Evolutionary conservation across 2,113 vertebrate genomes (phyloP).

Genomic region (Dasyurus viverrinus): DNA sequence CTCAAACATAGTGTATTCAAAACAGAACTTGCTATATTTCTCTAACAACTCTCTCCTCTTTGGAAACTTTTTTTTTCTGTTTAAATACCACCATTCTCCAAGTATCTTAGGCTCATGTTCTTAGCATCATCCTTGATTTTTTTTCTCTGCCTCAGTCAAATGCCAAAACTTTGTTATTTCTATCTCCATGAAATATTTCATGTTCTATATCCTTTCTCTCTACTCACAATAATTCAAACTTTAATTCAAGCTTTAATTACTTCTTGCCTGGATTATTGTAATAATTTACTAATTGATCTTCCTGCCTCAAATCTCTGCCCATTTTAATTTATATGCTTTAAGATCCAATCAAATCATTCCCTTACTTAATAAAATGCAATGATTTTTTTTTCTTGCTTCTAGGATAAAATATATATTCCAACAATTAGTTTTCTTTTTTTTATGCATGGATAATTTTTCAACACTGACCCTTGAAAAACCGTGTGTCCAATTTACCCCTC

Average conservation of each 20-base stretch:
- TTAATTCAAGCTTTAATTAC: background rate
- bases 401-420: background rate
- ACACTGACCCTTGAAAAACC: too few species aligned
- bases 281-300: background rate
- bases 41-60: background rate
- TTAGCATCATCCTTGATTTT: background rate
- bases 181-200: background rate
- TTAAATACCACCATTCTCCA: background rate
- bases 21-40: background rate
- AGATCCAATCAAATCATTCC: background rate
- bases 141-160: background rate
- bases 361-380: background rate
- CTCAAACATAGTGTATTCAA: background rate
- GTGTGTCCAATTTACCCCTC: too few species aligned
- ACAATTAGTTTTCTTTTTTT: too few species aligned
- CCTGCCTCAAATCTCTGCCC: background rate
- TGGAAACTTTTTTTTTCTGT: background rate
- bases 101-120: background rate
- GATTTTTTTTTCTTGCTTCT: background rate
- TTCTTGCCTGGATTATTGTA: background rate
- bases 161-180: constrained; percentile 23
- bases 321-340: background rate
- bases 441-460: too few species aligned
- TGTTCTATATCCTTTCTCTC: background rate
- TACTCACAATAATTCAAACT: background rate